These are phyloP conservation scores for Myotis brandtii DNA, from an alignment of 2,113 vertebrate species.

Conservation along the genomic window DNA sequence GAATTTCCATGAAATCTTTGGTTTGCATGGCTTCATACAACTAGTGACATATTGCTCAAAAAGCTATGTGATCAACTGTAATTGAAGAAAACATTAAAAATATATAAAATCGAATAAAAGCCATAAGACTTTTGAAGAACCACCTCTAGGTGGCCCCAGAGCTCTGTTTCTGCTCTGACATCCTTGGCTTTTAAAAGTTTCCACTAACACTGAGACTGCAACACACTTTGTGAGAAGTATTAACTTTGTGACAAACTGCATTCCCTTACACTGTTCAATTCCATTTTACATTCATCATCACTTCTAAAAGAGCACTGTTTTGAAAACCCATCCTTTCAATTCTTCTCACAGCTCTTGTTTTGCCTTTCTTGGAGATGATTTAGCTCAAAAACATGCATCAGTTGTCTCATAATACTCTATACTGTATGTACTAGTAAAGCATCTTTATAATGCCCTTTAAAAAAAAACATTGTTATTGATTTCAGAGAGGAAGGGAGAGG, in stretches of 20 bases:
- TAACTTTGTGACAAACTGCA: not conserved
- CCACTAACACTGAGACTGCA: not conserved
- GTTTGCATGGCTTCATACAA: slow-evolving; percentile 17
- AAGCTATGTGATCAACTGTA: not conserved
- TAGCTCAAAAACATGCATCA: slow-evolving; percentile 17
- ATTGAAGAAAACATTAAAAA: not conserved
- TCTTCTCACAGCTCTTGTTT: slow-evolving; percentile 8
- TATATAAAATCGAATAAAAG: not conserved
- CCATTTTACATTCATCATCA: not conserved
- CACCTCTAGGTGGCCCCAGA: slow-evolving; percentile 29
- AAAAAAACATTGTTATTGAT: too few relatives aligned
- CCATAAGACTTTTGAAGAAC: not conserved
- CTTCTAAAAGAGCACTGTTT: not conserved
- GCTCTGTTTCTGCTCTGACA: slow-evolving; percentile 24
- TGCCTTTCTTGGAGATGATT: not conserved
- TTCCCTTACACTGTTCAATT: not conserved
- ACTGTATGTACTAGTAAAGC: not conserved
- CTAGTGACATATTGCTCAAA: not conserved
- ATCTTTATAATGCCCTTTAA: not conserved
- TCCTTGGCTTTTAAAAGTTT: not conserved
- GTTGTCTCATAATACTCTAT: not conserved
- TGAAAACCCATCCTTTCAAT: slow-evolving; percentile 11
- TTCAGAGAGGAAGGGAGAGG: too few relatives aligned
- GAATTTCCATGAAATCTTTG: not conserved
- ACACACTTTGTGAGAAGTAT: not conserved